Evolutionary conservation across 2,113 vertebrate species (phyloP).

Genomic region (Penelope pileata): DNA sequence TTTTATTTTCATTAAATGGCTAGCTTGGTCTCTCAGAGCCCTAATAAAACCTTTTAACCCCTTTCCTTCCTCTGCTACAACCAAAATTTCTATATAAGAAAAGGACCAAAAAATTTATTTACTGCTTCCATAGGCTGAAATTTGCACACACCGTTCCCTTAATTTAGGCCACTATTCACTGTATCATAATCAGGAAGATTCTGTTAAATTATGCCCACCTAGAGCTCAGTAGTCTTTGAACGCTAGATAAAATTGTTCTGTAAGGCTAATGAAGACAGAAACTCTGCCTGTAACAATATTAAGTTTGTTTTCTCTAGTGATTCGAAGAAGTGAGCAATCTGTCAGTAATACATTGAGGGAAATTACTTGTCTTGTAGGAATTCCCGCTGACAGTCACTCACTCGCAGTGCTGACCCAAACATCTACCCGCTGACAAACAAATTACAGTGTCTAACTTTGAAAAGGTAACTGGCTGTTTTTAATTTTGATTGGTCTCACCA

Average conservation of each 20-base stretch:
- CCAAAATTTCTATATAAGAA: slow-evolving; percentile 44
- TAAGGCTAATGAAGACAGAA: slow-evolving; percentile 97
- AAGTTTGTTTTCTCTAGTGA: slow-evolving; percentile 91
- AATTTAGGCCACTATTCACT: slow-evolving; percentile 67
- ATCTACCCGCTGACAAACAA: slow-evolving; percentile 94
- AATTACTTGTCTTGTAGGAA: slow-evolving; percentile 93
- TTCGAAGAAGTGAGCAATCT: slow-evolving; percentile 94
- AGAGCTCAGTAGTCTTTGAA: slow-evolving; percentile 77
- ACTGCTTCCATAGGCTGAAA: slow-evolving; percentile 27
- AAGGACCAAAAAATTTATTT: slow-evolving; percentile 64
- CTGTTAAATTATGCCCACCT: slow-evolving; percentile 76
- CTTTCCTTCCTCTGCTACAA: neutral
- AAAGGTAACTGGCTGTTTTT: slow-evolving; percentile 85
- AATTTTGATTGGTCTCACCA: slow-evolving; percentile 88
- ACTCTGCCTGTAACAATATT: slow-evolving; percentile 89
- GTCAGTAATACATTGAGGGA: slow-evolving; percentile 93
- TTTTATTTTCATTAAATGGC: slow-evolving; percentile 70
- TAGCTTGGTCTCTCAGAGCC: slow-evolving; percentile 46
- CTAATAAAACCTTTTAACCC: slow-evolving; percentile 64
- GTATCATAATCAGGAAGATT: slow-evolving; percentile 70
- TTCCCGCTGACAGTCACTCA: slow-evolving; percentile 89
- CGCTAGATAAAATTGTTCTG: slow-evolving; percentile 83
- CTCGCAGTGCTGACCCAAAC: slow-evolving; percentile 84
- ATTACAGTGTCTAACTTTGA: slow-evolving; percentile 89
- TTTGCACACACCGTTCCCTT: slow-evolving; percentile 65